Percentiles rank a stretch among this genome's conserved stretches.
phyloP scores from a whole-genome alignment of 2,888 invertebrate species.

The Macrophya annulata region DNA sequence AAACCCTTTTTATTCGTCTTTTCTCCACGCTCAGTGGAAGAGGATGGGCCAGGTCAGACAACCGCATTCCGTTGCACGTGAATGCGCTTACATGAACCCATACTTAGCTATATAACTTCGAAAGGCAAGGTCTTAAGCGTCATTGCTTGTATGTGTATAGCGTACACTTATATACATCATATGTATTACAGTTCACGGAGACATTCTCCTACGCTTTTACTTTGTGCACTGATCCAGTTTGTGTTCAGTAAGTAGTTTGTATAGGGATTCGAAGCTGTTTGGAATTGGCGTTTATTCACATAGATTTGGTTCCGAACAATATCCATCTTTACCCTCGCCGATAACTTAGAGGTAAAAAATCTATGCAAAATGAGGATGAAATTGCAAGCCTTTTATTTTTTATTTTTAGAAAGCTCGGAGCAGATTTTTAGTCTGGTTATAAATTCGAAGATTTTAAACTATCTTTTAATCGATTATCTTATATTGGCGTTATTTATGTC shows the following conservation, averaged over 20 bases:
- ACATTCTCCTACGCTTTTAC: slow-evolving; percentile 42
- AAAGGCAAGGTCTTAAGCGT: slow-evolving; percentile 21
- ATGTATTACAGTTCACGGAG: slow-evolving; percentile 12
- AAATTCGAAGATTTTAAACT: background rate
- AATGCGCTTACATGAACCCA: slow-evolving; percentile 10
- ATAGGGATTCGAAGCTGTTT: background rate
- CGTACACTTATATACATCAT: background rate
- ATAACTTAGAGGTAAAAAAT: background rate
- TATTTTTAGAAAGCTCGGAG: background rate
- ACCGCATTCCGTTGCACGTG: slow-evolving; percentile 25
- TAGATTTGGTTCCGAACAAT: background rate
- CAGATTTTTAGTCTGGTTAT: too few species aligned
- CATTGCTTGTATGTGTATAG: background rate
- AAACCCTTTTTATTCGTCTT: background rate
- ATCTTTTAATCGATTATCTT: background rate
- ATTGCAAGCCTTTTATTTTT: background rate
- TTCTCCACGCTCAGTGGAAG: background rate
- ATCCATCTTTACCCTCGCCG: background rate
- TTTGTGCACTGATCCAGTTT: slow-evolving; percentile 36
- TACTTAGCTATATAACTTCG: background rate
- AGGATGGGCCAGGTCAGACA: slow-evolving; percentile 15
- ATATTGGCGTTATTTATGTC: background rate
- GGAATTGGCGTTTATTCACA: background rate
- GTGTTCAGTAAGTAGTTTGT: background rate
- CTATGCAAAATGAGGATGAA: background rate